These are phyloP conservation scores for Ptychobarbus kaznakovi DNA, from an alignment of 2,797 vertebrate genomes.

Conservation along the genomic window DNA sequence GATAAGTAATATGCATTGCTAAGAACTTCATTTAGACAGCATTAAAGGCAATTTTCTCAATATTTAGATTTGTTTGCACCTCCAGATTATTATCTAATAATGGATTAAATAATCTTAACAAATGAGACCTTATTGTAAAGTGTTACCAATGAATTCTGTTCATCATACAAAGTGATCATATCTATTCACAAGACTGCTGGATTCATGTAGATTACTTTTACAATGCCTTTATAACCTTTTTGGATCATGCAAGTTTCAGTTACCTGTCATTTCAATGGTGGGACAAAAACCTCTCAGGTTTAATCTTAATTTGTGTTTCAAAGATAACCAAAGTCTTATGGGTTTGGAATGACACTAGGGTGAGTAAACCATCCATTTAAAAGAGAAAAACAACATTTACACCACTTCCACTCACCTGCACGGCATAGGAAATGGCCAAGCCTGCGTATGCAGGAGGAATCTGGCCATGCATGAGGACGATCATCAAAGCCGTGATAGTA, in stretches of 20 bases:
- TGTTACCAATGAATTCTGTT: too few relatives aligned
- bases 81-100: too few relatives aligned
- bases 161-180: too few relatives aligned
- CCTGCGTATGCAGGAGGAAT: constrained; percentile 89
- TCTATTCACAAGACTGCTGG: not conserved
- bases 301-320: not conserved
- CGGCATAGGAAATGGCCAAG: constrained; percentile 90
- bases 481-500: constrained; percentile 89
- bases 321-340: not conserved
- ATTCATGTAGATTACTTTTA: not conserved
- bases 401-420: constrained; percentile 80
- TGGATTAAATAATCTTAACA: too few relatives aligned
- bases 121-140: too few relatives aligned
- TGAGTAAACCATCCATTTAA: not conserved
- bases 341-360: not conserved
- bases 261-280: not conserved
- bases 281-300: not conserved
- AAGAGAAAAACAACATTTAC: not conserved
- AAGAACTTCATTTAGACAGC: too few relatives aligned
- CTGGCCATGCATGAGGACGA: constrained; percentile 90
- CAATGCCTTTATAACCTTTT: not conserved
- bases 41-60: too few relatives aligned
- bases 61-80: too few relatives aligned
- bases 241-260: not conserved
- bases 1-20: too few relatives aligned